Base-by-base conservation (phyloP, 2,113 vertebrate genomes). In the Chionodraco myersi region DNA sequence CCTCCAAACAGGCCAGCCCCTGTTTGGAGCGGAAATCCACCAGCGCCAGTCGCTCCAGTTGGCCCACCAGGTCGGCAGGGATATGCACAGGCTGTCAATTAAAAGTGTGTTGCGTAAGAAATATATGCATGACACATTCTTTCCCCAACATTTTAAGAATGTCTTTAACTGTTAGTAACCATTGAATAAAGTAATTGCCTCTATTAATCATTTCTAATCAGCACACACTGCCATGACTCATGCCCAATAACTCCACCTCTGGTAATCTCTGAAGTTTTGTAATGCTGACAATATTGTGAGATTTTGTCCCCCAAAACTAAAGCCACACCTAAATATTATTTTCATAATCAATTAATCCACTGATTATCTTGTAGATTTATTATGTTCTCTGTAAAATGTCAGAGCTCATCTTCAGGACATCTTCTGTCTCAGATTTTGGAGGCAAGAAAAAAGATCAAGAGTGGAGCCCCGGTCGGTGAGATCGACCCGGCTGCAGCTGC, bases 11-110 rank as follows among this genome's bases (percentile, higher is more conserved):
- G 18, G 69, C 88, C 56, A 98, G 93, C 0, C 96, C 98, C 80
- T 99, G 96, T 1, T 89, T 88, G 21, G 96, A 96, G 3, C 96
- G 95, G 77, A 98, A 97, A 69, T 98, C 97, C 0, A 99, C 97
- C 26, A 99, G 86, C 7, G 98, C 97, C 72, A 99, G 91, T 1
- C 90, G 93, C 70, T 99, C 97, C 87, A 99, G 69, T 69, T 95
- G 97, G 49, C 95, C 95, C 72, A 97, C 94, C 65, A 98, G 72
- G 1, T 95, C 95, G 66, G 84, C 61, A 2, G 94, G 87, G 13
- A 96, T 84, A 54, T 73, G 58, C 13, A 82, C 36, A 10, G 87
- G 79, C 95, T 95, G 78, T 21, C 57, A 84, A 70, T 26, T 60
- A 4, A 79, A 47, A 30, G 26, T 30, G 3, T 30, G 26, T 30